phyloP scores from a whole-genome alignment of 1,140 invertebrate species.

The Probaryconus sp. region DNA sequence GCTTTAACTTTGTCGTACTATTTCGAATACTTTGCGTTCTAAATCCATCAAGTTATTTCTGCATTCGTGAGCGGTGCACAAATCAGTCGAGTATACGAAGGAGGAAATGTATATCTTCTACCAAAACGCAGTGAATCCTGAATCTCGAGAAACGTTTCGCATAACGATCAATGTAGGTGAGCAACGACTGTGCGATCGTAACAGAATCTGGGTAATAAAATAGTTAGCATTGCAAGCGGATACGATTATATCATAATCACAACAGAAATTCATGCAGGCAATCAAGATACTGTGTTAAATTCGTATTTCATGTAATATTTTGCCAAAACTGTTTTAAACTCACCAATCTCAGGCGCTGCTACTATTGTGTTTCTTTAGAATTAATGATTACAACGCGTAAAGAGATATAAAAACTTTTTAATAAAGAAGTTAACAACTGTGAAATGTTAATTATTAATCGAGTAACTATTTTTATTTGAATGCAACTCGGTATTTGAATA shows the following conservation, averaged over 20 bases:
- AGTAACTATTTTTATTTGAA: no score
- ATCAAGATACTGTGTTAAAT: conserved; percentile 34
- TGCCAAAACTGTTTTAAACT: no score
- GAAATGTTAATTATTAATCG: no score
- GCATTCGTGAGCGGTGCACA: conserved; percentile 53
- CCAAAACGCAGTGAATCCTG: conserved; percentile 51
- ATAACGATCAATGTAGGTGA: conserved; percentile 50
- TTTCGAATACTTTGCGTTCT: conserved; percentile 54
- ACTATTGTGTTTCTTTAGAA: no score
- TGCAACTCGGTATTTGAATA: no score
- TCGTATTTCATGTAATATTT: conserved; percentile 16
- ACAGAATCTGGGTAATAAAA: conserved; percentile 50
- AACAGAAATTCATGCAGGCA: conserved; percentile 31
- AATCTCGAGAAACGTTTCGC: conserved; percentile 55
- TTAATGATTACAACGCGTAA: no score
- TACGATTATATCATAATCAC: conserved; percentile 41
- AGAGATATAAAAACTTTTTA: no score
- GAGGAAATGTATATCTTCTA: conserved; percentile 53
- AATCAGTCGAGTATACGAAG: conserved; percentile 53
- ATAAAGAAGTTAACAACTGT: no score
- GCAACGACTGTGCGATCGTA: conserved; percentile 49
- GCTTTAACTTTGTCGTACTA: conserved; percentile 43
- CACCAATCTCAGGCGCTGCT: no score
- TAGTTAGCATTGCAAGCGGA: conserved; percentile 43
- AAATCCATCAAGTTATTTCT: conserved; percentile 54